A percentile compares a stretch with the other conserved stretches of the same genome.
phyloP scores from a whole-genome alignment of 2,888 invertebrate species.

The Busseola fusca region DNA sequence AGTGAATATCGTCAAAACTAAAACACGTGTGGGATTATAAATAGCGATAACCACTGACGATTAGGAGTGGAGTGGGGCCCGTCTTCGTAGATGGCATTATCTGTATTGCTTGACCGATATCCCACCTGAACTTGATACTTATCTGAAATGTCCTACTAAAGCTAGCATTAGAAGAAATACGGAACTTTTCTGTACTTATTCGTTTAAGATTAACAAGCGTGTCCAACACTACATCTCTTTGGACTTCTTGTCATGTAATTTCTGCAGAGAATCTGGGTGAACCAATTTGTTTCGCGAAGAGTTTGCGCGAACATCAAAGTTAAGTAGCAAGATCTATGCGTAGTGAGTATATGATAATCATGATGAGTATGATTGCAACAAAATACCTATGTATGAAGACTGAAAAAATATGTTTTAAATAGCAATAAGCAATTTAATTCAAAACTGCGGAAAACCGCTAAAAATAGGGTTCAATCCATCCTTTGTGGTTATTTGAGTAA shows the following conservation, averaged over 20 bases:
- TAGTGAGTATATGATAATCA: no score
- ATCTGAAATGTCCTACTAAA: not conserved
- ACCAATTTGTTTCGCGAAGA: conserved; percentile 35
- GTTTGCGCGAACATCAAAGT: conserved; percentile 40
- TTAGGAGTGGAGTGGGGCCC: no score
- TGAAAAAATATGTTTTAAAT: not conserved
- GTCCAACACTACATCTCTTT: no score
- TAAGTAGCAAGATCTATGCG: conserved; percentile 22
- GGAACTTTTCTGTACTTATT: conserved; percentile 40
- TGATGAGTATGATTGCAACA: not conserved
- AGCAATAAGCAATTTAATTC: not conserved
- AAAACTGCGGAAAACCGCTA: not conserved
- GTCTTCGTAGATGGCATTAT: no score
- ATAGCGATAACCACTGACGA: no score
- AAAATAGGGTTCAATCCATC: not conserved
- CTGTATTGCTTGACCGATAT: no score
- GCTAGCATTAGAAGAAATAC: conserved; percentile 20
- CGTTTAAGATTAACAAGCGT: conserved; percentile 34
- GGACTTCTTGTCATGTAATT: conserved; percentile 59
- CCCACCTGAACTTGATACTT: no score
- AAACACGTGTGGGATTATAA: no score
- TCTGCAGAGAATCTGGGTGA: conserved; percentile 52
- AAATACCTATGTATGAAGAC: no score
- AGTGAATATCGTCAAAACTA: no score
- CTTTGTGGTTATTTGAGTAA: conserved; percentile 12